Conservation (phyloP, 1,140 invertebrate species). For the Drosophila willistoni region DNA sequence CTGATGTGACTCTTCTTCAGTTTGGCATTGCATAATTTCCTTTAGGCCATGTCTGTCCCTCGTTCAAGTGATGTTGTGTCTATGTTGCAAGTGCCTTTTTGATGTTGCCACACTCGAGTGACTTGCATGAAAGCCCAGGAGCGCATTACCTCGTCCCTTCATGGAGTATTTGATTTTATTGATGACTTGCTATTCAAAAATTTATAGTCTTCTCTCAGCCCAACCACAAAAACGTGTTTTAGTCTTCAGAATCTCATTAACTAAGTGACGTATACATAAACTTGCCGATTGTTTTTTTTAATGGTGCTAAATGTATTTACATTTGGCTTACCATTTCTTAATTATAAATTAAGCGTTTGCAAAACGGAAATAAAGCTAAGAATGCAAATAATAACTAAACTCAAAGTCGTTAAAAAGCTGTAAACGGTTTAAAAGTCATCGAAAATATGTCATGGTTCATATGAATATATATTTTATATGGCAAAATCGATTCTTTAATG, state of each 20-base stretch:
- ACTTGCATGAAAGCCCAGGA: slow-evolving; percentile 33
- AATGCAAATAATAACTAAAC: too few species aligned
- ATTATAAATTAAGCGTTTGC: not conserved
- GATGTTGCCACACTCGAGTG: slow-evolving; percentile 62
- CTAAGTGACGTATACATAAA: not conserved
- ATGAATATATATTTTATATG: too few species aligned
- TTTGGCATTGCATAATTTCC: slow-evolving; percentile 60
- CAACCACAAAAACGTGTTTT: not conserved
- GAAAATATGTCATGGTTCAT: too few species aligned
- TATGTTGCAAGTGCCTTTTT: slow-evolving; percentile 63
- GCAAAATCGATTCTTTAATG: too few species aligned
- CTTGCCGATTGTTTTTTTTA: not conserved
- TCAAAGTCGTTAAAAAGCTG: too few species aligned
- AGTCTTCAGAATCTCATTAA: not conserved
- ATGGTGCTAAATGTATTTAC: not conserved
- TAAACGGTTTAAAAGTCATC: too few species aligned
- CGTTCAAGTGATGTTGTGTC: slow-evolving; percentile 1
- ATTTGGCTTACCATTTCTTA: not conserved
- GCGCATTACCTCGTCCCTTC: not conserved
- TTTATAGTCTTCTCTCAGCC: not conserved
- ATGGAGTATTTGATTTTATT: not conserved
- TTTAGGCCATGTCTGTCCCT: slow-evolving; percentile 21
- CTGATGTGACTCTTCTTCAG: slow-evolving; percentile 21
- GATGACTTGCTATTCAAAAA: not conserved
- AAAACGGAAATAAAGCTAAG: too few species aligned